These are phyloP conservation scores for Limenitis camilla DNA, from an alignment of 2,888 invertebrate species.

Conservation along the genomic window DNA sequence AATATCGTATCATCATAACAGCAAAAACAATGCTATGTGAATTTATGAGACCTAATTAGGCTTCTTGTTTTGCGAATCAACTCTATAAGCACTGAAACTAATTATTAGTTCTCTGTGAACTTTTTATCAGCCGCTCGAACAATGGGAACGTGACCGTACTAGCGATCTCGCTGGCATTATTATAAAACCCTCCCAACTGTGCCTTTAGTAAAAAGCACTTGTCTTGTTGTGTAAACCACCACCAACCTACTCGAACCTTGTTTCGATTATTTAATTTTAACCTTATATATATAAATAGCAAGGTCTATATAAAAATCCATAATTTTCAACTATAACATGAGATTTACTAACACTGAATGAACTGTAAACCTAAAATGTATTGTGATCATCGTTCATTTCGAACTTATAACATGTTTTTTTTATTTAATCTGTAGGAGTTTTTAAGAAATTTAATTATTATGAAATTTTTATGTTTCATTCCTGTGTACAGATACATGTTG, in stretches of 20 bases:
- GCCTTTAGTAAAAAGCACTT: slow-evolving; percentile 27
- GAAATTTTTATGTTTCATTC: too few relatives aligned
- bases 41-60: slow-evolving; percentile 65
- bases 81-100: slow-evolving; percentile 54
- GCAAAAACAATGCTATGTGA: slow-evolving; percentile 28
- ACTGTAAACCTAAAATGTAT: too few relatives aligned
- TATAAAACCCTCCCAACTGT: slow-evolving; percentile 38
- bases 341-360: too few relatives aligned
- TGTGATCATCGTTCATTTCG: too few relatives aligned
- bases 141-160: slow-evolving; percentile 71
- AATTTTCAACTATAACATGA: too few relatives aligned
- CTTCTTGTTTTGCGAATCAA: slow-evolving; percentile 57
- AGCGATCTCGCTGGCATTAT: slow-evolving; percentile 45
- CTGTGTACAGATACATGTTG: too few relatives aligned
- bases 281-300: slow-evolving; percentile 18
- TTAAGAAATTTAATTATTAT: too few relatives aligned
- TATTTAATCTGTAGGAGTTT: too few relatives aligned
- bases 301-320: too few relatives aligned
- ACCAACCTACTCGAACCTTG: slow-evolving; percentile 27
- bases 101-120: slow-evolving; percentile 62
- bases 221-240: slow-evolving; percentile 4
- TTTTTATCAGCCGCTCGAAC: slow-evolving; percentile 67
- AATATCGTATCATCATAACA: slow-evolving; percentile 16
- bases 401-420: too few relatives aligned
- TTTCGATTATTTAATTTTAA: slow-evolving; percentile 44